These are phyloP conservation scores for Pristionchus japonicus DNA, from an alignment of 2,888 invertebrate species.

Conservation along the genomic window DNA sequence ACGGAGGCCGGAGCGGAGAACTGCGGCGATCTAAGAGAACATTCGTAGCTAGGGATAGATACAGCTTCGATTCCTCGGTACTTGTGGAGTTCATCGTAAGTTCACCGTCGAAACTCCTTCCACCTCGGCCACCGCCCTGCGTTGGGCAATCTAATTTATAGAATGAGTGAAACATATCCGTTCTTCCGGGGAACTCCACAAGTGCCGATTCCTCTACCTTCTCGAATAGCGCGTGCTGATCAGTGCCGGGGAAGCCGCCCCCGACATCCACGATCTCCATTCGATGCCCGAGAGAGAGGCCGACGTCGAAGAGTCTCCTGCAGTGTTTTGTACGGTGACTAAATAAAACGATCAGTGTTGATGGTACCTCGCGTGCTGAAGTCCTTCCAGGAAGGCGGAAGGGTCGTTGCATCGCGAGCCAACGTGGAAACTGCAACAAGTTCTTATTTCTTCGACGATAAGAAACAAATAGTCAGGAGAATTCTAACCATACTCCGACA, in stretches of 20 bases:
- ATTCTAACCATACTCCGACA: constrained; percentile 76
- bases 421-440: constrained; percentile 74
- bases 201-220: constrained; percentile 79
- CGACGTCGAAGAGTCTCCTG: constrained; percentile 83
- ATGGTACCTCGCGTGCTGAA: constrained; percentile 81
- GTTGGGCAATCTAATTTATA: no score
- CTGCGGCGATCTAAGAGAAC: constrained; percentile 83
- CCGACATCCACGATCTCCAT: constrained; percentile 89
- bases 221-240: constrained; percentile 80
- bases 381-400: constrained; percentile 86
- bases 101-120: no score
- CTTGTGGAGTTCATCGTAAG: no score
- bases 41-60: no score
- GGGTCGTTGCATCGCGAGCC: constrained; percentile 77
- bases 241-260: constrained; percentile 87
- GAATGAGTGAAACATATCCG: no score
- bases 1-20: constrained; percentile 86
- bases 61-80: neutral
- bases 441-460: no score
- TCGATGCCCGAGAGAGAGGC: constrained; percentile 83
- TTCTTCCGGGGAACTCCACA: no score
- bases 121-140: no score
- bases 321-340: neutral
- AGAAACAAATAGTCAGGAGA: neutral
- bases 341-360: no score